Evolutionary conservation across 2,113 vertebrate species (phyloP).

Genomic region (Loxodonta africana): DNA sequence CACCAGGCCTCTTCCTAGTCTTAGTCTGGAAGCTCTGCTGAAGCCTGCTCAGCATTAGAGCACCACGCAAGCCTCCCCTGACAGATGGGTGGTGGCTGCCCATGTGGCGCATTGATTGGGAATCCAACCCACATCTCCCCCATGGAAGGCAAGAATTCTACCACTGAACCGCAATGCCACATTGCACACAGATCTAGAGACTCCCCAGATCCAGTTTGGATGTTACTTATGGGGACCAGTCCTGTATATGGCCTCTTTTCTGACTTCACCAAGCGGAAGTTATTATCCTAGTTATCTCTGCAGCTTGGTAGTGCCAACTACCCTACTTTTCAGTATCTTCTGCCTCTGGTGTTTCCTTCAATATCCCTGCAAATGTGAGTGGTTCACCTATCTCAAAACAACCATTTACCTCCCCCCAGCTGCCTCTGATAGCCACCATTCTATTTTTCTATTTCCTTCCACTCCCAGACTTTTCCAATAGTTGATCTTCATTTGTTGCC

Average conservation of each 20-base stretch:
- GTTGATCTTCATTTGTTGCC: background rate
- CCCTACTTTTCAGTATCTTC: background rate
- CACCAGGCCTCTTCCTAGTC: background rate
- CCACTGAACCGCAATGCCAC: background rate
- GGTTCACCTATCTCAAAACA: background rate
- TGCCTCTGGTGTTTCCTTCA: background rate
- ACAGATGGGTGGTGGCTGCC: background rate
- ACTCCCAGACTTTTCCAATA: background rate
- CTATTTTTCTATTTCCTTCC: background rate
- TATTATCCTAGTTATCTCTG: background rate
- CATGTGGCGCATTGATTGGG: background rate
- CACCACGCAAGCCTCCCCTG: background rate
- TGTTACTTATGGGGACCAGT: background rate
- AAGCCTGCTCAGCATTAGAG: background rate
- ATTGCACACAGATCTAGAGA: background rate
- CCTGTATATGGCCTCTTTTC: background rate
- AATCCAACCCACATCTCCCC: background rate
- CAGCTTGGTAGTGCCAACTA: background rate
- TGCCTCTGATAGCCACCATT: background rate
- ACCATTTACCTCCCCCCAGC: background rate
- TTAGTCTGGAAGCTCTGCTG: background rate
- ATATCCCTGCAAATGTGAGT: background rate
- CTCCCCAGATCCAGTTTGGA: background rate
- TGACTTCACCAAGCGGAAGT: background rate
- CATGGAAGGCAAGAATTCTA: background rate